Evolutionary conservation across 64 coral and sea anemone genomes (phyloP).

Genomic region (Astreopora myriophthalma): DNA sequence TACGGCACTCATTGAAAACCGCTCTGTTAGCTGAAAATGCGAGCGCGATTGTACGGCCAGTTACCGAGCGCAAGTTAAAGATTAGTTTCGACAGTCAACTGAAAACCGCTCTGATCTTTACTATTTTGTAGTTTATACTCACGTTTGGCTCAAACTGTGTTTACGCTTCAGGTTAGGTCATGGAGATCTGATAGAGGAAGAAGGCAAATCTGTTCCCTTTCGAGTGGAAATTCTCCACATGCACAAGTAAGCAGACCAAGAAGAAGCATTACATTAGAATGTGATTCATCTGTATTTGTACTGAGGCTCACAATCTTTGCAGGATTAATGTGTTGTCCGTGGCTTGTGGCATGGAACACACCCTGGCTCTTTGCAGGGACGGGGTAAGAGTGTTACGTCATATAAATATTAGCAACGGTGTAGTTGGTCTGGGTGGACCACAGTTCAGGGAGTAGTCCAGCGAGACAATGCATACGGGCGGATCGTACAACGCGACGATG

Average conservation of each 20-base stretch:
- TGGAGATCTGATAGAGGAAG: conserved; percentile 97
- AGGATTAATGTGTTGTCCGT: conserved; percentile 99
- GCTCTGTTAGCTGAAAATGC: no score
- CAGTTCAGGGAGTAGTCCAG: no score
- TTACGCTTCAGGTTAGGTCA: conserved; percentile 75
- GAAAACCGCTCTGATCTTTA: no score
- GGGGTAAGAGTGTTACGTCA: conserved; percentile 62
- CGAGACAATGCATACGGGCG: no score
- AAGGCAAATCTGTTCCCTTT: conserved; percentile 91
- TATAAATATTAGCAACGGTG: neutral
- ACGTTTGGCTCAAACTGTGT: neutral
- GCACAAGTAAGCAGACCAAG: conserved; percentile 69
- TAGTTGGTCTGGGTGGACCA: no score
- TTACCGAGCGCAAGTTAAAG: no score
- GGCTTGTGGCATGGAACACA: conserved; percentile 96
- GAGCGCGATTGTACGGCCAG: no score
- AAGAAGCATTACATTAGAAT: no score
- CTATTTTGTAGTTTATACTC: no score
- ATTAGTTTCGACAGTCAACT: no score
- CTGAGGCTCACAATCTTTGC: neutral
- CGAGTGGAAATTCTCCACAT: conserved; percentile 97
- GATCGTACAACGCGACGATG: no score
- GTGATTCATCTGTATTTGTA: neutral
- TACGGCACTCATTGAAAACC: no score
- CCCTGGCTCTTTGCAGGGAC: conserved; percentile 83